Evolutionary conservation across 2,888 invertebrate species (phyloP).

Genomic region (Strigamia crassipes): DNA sequence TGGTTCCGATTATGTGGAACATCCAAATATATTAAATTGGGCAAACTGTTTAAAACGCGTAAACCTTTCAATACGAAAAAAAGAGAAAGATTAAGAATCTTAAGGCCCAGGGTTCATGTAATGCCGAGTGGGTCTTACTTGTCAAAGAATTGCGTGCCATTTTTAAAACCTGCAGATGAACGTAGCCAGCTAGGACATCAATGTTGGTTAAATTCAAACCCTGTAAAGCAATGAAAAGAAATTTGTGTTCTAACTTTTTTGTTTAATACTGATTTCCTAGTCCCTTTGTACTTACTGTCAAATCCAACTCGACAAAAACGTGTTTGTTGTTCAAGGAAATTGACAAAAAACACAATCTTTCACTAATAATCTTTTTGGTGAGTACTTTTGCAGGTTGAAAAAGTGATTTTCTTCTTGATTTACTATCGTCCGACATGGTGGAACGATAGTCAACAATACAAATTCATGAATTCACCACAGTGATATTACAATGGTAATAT

Average conservation of each 20-base stretch:
- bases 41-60: background rate
- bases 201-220: slow-evolving; percentile 23
- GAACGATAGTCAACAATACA: background rate
- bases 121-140: too few species aligned
- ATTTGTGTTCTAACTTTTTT: too few species aligned
- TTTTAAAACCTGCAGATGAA: slow-evolving; percentile 31
- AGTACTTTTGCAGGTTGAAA: background rate
- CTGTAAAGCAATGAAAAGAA: background rate
- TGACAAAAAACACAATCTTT: background rate
- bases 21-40: background rate
- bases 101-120: too few species aligned
- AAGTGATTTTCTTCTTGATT: background rate
- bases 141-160: background rate
- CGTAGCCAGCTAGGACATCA: slow-evolving; percentile 6
- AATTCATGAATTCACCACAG: background rate
- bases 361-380: background rate
- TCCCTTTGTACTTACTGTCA: background rate
- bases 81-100: background rate
- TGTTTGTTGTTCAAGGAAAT: background rate
- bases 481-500: background rate
- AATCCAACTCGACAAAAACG: slow-evolving; percentile 19
- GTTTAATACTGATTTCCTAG: too few species aligned
- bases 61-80: slow-evolving; percentile 16
- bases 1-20: background rate
- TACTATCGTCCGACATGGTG: background rate